phyloP scores from a whole-genome alignment of 2,797 vertebrate species.

The Melanotaenia pygmaea region DNA sequence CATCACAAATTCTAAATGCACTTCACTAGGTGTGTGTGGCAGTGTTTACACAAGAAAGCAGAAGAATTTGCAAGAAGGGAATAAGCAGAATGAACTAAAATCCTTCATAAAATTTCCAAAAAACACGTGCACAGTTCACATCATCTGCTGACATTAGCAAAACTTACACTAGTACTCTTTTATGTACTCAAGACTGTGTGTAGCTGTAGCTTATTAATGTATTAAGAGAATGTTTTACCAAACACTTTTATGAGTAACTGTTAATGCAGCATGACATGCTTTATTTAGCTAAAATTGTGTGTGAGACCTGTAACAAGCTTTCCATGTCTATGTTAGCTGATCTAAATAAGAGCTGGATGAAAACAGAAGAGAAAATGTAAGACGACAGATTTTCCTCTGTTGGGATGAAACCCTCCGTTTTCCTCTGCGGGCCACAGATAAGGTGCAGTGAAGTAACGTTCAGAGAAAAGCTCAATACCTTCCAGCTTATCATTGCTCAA shows the following conservation, averaged over 20 bases:
- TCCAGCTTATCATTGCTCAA: constrained; percentile 73
- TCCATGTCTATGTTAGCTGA: neutral
- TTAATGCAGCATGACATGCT: constrained; percentile 8
- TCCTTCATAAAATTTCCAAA: neutral
- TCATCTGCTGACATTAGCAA: neutral
- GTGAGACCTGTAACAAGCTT: constrained; percentile 9
- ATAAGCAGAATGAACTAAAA: neutral
- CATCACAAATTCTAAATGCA: constrained; percentile 30
- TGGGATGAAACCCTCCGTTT: neutral
- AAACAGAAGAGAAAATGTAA: neutral
- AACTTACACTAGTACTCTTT: neutral
- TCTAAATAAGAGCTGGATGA: neutral
- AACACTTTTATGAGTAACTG: neutral
- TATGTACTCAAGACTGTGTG: neutral
- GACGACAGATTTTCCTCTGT: neutral
- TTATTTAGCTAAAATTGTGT: constrained; percentile 12
- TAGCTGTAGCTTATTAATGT: neutral
- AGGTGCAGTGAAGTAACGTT: constrained; percentile 55
- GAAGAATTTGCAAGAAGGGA: neutral
- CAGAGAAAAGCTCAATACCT: constrained; percentile 47
- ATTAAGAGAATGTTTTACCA: neutral
- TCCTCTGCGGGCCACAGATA: constrained; percentile 32
- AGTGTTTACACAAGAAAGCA: constrained; percentile 3
- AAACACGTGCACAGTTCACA: neutral
- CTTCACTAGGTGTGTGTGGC: neutral